Evolutionary conservation across 37 sponge, comb jelly and placozoan species (phyloP), one percentile per base, ranked within the genome.

Genomic region (Beroe forskalii): DNA sequence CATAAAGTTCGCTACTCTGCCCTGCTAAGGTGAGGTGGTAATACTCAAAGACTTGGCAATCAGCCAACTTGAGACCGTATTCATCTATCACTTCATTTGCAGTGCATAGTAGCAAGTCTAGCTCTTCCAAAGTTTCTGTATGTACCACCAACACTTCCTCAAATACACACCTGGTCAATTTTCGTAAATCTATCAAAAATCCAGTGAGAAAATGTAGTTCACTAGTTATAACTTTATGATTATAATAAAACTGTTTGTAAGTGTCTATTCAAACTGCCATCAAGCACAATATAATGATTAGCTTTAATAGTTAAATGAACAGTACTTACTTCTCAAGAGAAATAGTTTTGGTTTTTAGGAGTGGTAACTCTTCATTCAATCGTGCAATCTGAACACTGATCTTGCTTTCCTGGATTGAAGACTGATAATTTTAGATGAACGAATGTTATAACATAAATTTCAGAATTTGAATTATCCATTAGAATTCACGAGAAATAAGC

Each of bases 101-200:
- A 35, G 75, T 72, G 22, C 75, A 72, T 1, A 72, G 39, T 22
- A 72, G 75, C 6, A 72, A 20, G 22, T 72, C 75, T 32, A 72
- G 39, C 20, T 72, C 75, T 32, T 72, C 75, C 9, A 72, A 20
- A 4, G 75, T 72, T 36, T 72, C 75, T 37, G 75, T 72, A 39
- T 72, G 75, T 38, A 72, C 75, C 9, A 72, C 75, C 40, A 72
- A 72, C 8, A 72, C 75, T 39, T 72, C 75, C 22, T 72, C 75
- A 36, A 72, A 72, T 27, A 72, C 39, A 12, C 40, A 30, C 40
- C 75, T 72, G 75, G n/a, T n/a, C n/a, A n/a, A n/a, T n/a, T n/a
- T n/a, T n/a, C n/a, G n/a, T n/a, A n/a, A n/a, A n/a, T n/a, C n/a
- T n/a, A n/a, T n/a, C n/a, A n/a, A n/a, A n/a, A n/a, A n/a, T n/a